Evolutionary conservation across 1,140 invertebrate genomes (phyloP), one percentile per base, ranked within the genome.

Genomic region (Yoshiicerus persimilis): DNA sequence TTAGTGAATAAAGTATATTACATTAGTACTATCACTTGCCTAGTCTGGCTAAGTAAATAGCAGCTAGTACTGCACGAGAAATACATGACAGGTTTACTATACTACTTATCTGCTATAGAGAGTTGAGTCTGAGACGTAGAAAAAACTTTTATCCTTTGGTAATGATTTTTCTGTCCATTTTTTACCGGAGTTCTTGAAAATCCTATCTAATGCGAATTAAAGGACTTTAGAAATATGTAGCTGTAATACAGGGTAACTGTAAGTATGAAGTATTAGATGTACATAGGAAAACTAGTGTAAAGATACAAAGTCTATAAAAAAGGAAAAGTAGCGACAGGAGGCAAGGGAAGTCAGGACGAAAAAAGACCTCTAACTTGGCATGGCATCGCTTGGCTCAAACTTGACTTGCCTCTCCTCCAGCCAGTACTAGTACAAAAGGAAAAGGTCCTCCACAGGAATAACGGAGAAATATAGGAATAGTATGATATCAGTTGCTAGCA

Each of bases 161-260:
- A 86, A 86, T 86, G 56, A 86, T 86, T 86, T 62, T 62, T 36
- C 56, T 86, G 56, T 64, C 85, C 85, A 66, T 34, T 86, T 86
- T 64, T 86, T 64, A 64, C 32, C 32, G 34, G 30, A 36, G 20
- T 80, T 80, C 30, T 38, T 80, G 75, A 80, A 80, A 80, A 80
- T 80, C 75, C 75, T 36, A 80, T 80, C 75, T 80, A 80, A 36
- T 80, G 75, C 75, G 75, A 36, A 80, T 80, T 80, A 80, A 38
- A 80, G 23, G 75, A 70, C 27, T 70, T 70, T 27, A 80, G 75
- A 56, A 56, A 56, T 80, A 80, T 30, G 75, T 77, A 36, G 16
- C 13, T 75, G 27, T 11, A 77, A 32, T 23, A 66, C n/a, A 10
- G 23, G 3, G 30, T 77, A 77, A 32, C 64, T 23, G 62, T 10